Percentiles rank a stretch among this genome's conserved stretches.
phyloP scores from a whole-genome alignment of 2,797 vertebrate genomes.

The Hafferia zeledoni region DNA sequence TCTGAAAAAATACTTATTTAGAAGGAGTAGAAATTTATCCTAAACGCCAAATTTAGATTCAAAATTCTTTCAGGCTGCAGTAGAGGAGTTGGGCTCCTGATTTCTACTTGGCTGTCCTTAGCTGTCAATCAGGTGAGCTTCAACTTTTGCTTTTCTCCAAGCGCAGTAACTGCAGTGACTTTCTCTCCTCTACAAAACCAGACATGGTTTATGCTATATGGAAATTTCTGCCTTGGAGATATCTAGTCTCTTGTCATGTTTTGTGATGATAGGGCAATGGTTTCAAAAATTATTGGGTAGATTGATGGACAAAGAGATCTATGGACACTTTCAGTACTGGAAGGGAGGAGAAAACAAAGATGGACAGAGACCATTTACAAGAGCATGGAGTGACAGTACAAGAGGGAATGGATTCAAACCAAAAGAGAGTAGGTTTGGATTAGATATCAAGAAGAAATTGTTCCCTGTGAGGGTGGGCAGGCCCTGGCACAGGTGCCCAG shows the following conservation, averaged over 20 bases:
- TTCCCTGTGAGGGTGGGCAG: rapidly evolving
- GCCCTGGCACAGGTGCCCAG: background rate
- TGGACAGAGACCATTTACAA: background rate
- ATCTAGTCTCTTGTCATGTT: background rate
- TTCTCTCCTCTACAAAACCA: background rate
- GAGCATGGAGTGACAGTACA: background rate
- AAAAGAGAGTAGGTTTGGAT: background rate
- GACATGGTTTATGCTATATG: background rate
- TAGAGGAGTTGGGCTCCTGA: background rate
- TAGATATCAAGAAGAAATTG: background rate
- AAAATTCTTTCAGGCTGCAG: background rate
- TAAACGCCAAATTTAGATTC: background rate
- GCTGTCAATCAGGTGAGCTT: background rate
- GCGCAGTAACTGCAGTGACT: background rate
- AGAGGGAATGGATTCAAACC: background rate
- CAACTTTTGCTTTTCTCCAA: background rate
- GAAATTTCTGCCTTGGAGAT: background rate
- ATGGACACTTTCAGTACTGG: background rate
- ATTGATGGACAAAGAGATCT: background rate
- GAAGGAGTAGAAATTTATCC: background rate
- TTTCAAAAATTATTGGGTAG: background rate
- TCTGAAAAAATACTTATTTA: rapidly evolving
- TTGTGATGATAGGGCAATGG: background rate
- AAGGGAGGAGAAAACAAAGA: background rate
- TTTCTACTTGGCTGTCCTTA: background rate